phyloP scores from a whole-genome alignment of 2,113 vertebrate genomes.

The Bufo gargarizans region DNA sequence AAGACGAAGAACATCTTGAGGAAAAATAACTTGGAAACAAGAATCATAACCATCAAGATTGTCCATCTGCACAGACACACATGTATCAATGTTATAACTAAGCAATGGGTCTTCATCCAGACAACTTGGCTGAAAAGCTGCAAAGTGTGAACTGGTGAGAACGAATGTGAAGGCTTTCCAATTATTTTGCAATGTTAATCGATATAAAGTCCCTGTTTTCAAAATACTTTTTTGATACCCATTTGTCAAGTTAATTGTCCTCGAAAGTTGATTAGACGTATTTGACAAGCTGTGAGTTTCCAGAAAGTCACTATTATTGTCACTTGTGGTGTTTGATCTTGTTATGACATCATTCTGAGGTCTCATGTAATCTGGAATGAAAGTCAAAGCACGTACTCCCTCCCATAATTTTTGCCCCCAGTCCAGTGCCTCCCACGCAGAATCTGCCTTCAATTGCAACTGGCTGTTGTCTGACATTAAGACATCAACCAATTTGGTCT shows the following conservation, averaged over 20 bases:
- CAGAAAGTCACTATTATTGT: slow-evolving; percentile 60
- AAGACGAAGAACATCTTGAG: slow-evolving; percentile 84
- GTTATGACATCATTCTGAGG: slow-evolving; percentile 66
- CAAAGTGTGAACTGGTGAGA: slow-evolving; percentile 80
- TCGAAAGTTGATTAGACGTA: slow-evolving; percentile 72
- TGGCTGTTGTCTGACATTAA: slow-evolving; percentile 87
- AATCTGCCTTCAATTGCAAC: slow-evolving; percentile 86
- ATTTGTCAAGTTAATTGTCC: slow-evolving; percentile 57
- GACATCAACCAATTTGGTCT: slow-evolving; percentile 83
- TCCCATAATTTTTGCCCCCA: slow-evolving; percentile 93
- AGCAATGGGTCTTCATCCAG: slow-evolving; percentile 85
- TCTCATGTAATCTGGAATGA: slow-evolving; percentile 67
- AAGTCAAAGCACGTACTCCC: slow-evolving; percentile 73
- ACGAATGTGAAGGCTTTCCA: slow-evolving; percentile 94
- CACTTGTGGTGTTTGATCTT: slow-evolving; percentile 63
- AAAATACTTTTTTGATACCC: slow-evolving; percentile 82
- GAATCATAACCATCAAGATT: slow-evolving; percentile 77
- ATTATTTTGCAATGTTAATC: slow-evolving; percentile 87
- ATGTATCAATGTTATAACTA: slow-evolving; percentile 81
- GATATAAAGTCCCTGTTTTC: slow-evolving; percentile 87
- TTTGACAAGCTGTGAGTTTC: slow-evolving; percentile 65
- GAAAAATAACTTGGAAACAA: slow-evolving; percentile 88
- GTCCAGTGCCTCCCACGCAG: slow-evolving; percentile 88
- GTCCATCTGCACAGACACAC: slow-evolving; percentile 81
- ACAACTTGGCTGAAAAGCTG: slow-evolving; percentile 85